A percentile compares a stretch with the other conserved stretches of the same genome.
These are phyloP conservation scores for Seira ritae DNA, from an alignment of 2,888 invertebrate genomes.

Conservation along the genomic window DNA sequence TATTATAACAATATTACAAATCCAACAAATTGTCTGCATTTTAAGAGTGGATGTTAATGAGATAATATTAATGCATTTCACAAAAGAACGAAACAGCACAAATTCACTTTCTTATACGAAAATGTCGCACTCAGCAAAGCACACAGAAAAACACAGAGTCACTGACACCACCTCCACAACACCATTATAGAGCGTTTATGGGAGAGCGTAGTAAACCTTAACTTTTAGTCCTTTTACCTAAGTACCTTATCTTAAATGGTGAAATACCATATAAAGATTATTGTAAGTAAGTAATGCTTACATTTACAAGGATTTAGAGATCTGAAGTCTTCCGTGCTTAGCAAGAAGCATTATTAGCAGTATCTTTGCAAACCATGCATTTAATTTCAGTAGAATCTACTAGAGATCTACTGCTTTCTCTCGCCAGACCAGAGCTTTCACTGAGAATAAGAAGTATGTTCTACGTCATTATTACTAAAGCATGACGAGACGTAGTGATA, in stretches of 20 bases:
- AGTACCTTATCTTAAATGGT: not conserved
- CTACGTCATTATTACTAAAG: too few species aligned
- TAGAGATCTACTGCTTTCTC: conserved; percentile 6
- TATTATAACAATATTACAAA: conserved; percentile 19
- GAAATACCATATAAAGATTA: not conserved
- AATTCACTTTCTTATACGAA: not conserved
- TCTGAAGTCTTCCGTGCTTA: conserved; percentile 1
- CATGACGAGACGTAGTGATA: too few species aligned
- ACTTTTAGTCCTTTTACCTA: too few species aligned
- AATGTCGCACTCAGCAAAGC: conserved; percentile 30
- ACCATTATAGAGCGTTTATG: too few species aligned
- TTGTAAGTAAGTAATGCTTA: conserved; percentile 1
- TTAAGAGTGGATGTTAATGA: conserved; percentile 14
- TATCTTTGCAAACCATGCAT: conserved; percentile 9
- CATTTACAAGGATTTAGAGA: not conserved
- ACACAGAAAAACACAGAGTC: conserved; percentile 15
- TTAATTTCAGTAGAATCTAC: not conserved
- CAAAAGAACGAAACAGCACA: not conserved
- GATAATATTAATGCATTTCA: conserved; percentile 43
- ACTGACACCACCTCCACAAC: not conserved
- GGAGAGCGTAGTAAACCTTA: too few species aligned
- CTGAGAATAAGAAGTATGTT: not conserved
- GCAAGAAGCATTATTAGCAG: not conserved
- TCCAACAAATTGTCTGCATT: not conserved
- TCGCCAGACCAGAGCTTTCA: not conserved